A percentile compares a stretch with the other conserved stretches of the same genome.
Evolutionary conservation across 1,140 invertebrate species (phyloP).

Genomic region (Saccostrea echinata): DNA sequence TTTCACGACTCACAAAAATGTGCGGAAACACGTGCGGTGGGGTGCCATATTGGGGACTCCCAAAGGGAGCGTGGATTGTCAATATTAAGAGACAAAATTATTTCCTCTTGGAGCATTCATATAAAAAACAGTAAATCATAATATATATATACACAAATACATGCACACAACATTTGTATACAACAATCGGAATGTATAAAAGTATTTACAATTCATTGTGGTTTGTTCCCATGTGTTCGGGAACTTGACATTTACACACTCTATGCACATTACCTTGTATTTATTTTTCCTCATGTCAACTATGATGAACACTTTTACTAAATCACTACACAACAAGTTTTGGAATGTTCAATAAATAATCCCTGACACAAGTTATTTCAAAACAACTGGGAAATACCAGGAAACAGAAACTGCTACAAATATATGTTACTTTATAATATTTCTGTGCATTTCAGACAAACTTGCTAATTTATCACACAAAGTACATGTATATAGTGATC

Average conservation of each 20-base stretch:
- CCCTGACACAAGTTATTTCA: not conserved
- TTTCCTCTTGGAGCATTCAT: not conserved
- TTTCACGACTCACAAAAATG: conserved; percentile 24
- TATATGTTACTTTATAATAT: no score
- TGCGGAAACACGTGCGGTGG: conserved; percentile 25
- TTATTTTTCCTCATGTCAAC: not conserved
- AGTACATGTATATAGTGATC: no score
- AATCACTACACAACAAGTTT: not conserved
- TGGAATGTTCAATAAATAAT: conserved; percentile 17
- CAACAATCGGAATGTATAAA: conserved; percentile 9
- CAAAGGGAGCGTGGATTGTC: not conserved
- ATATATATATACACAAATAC: conserved; percentile 26
- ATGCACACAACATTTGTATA: not conserved
- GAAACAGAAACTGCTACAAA: no score
- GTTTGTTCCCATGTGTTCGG: not conserved
- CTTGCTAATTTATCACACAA: no score
- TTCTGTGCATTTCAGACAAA: no score
- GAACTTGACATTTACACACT: not conserved
- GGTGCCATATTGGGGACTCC: not conserved
- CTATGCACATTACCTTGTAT: not conserved
- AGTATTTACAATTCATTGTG: conserved; percentile 1
- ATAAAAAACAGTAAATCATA: not conserved
- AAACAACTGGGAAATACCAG: not conserved
- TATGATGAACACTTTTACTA: not conserved
- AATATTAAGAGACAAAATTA: conserved; percentile 9